Base-by-base conservation (phyloP, 2,888 invertebrate species). In the Agonopterix alstromeriana region DNA sequence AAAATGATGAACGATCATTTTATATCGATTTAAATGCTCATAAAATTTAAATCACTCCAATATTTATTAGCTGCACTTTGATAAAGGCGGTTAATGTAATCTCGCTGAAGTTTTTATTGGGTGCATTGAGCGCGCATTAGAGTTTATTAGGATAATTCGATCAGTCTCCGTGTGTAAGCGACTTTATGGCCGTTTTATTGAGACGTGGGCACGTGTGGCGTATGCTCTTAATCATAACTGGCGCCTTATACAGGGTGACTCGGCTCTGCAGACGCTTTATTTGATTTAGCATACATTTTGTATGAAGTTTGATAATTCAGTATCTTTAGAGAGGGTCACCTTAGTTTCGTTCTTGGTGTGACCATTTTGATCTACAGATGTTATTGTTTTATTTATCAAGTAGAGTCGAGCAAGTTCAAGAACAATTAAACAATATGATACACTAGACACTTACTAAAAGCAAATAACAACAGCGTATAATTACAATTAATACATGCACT, bases 161-260 rank as follows among this genome's bases (percentile, higher is more conserved):
- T 53, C 40, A 50, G 48, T 27, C 48, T 27, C 27, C 27, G 27
- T 45, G 45, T 50, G 48, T 46, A 48, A 38, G 46, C 47, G 43
- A 14, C 12, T 50, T 57, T 51, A 55, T 51, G 46, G 49, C 49
- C 51, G 48, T 51, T 55, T 57, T 57, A 53, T 52, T 55, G 46
- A 47, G 10, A 46, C 27, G 43, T 35, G 45, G 48, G 52, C 55
- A 52, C 57, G 57, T 53, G 57, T 51, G 53, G 11, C 36, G 38
- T 42, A 12, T 35, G 41, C 42, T 42, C 45, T 45, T 48, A 51
- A 51, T 48, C 50, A 51, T 48, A 41, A 42, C 47, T 48, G 50
- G 50, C 50, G 50, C 50, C 48, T 8, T 2, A 0, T 38, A 38
- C 38, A 38, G 10, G 27, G 27, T 27, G 27, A 27, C 27, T 27